A percentile compares a stretch with the other conserved stretches of the same genome.
phyloP scores from a whole-genome alignment of 2,113 vertebrate genomes.

The Albula goreensis region DNA sequence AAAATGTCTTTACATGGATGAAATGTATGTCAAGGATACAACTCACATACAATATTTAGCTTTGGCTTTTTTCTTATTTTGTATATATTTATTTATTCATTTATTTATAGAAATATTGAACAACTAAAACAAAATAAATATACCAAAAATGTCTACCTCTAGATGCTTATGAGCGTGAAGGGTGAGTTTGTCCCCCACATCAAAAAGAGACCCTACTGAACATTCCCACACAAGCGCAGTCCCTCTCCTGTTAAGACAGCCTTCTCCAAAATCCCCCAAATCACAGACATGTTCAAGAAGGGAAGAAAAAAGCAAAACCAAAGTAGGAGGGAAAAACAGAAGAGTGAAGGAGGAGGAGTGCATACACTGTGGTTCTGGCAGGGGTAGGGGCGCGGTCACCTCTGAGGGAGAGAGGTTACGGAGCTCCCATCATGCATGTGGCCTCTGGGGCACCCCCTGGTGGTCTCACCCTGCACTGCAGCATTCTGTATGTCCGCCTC shows the following conservation, averaged over 20 bases:
- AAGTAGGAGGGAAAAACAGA: not conserved
- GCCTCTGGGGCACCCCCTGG: not conserved
- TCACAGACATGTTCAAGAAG: not conserved
- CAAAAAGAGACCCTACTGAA: not conserved
- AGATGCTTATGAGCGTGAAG: conserved; percentile 73
- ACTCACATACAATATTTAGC: conserved; percentile 75
- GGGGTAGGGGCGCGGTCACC: not conserved
- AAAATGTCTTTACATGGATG: conserved; percentile 80
- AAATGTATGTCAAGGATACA: conserved; percentile 54
- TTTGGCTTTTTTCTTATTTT: conserved; percentile 78
- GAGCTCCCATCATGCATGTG: not conserved
- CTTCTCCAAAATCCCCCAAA: not conserved
- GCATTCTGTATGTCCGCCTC: not conserved
- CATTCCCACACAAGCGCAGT: not conserved
- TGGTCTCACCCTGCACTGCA: not conserved
- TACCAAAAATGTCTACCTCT: conserved; percentile 76
- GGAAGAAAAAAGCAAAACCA: not conserved
- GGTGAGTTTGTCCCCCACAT: not conserved
- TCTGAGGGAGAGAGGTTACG: not conserved
- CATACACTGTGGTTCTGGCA: not conserved
- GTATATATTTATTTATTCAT: conserved; percentile 77
- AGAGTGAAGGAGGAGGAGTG: not conserved
- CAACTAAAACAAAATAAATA: conserved; percentile 86
- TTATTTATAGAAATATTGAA: conserved; percentile 82
- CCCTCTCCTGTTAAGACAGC: not conserved